Conservation (phyloP, 2,113 vertebrate species). For the Chloebia gouldiae region DNA sequence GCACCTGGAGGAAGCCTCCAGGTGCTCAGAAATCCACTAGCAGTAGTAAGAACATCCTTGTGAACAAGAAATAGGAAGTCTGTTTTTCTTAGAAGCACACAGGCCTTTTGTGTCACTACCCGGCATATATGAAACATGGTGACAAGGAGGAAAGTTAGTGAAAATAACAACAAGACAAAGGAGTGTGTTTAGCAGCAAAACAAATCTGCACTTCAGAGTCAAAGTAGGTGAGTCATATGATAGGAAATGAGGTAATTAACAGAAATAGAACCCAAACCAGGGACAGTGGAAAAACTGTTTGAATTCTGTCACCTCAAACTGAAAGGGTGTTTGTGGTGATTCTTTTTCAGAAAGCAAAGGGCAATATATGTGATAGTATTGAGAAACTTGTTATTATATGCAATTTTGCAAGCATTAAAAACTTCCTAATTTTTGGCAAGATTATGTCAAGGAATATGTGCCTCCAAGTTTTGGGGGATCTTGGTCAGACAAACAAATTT, state of each 20-base stretch:
- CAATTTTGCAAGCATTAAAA: background rate
- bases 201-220: background rate
- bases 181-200: background rate
- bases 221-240: background rate
- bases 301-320: background rate
- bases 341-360: background rate
- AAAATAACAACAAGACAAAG: background rate
- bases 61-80: background rate
- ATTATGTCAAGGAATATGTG: background rate
- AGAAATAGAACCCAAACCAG: background rate
- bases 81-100: background rate
- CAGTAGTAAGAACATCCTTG: background rate
- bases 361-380: background rate
- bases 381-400: background rate
- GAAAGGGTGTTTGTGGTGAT: background rate
- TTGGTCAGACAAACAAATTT: background rate
- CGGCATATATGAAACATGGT: background rate
- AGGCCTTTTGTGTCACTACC: background rate
- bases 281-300: background rate
- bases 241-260: background rate
- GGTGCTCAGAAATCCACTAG: background rate
- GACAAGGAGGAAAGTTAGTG: background rate
- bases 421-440: background rate
- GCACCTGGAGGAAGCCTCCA: background rate
- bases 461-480: background rate